Conservation (phyloP, 2,888 invertebrate genomes). For the Drosophila phalerata region DNA sequence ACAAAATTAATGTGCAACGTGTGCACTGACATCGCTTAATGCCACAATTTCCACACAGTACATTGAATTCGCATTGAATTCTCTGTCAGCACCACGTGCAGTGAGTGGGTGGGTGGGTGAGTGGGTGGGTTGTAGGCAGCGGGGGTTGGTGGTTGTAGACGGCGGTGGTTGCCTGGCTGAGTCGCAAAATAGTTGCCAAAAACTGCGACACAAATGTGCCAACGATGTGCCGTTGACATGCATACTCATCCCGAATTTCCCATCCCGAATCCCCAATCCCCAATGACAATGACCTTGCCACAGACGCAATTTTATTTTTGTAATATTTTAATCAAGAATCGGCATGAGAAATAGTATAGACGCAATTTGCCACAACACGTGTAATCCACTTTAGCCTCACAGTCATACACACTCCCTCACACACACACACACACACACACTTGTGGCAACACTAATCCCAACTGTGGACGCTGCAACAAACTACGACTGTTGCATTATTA, state of each 20-base stretch:
- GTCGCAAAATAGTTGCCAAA: slow-evolving; percentile 32
- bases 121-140: too few species aligned
- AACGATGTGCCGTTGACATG: slow-evolving; percentile 33
- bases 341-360: slow-evolving; percentile 21
- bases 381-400: slow-evolving; percentile 66
- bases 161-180: too few species aligned
- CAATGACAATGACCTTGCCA: slow-evolving; percentile 3
- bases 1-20: slow-evolving; percentile 66
- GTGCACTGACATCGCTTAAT: slow-evolving; percentile 49
- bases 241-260: neutral
- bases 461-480: slow-evolving; percentile 30
- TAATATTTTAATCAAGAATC: slow-evolving; percentile 37
- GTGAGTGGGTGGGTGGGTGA: slow-evolving; percentile 7
- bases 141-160: neutral
- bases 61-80: slow-evolving; percentile 44
- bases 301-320: slow-evolving; percentile 26
- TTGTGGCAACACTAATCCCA: slow-evolving; percentile 26
- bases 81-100: slow-evolving; percentile 26
- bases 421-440: slow-evolving; percentile 13
- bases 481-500: slow-evolving; percentile 40
- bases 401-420: slow-evolving; percentile 1
- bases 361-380: slow-evolving; percentile 43
- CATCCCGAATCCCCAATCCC: neutral
- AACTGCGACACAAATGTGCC: slow-evolving; percentile 18
- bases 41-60: slow-evolving; percentile 45